A percentile compares a stretch with the other conserved stretches of the same genome.
Conservation (phyloP, 2,113 vertebrate species). For the Tupaia tana region DNA sequence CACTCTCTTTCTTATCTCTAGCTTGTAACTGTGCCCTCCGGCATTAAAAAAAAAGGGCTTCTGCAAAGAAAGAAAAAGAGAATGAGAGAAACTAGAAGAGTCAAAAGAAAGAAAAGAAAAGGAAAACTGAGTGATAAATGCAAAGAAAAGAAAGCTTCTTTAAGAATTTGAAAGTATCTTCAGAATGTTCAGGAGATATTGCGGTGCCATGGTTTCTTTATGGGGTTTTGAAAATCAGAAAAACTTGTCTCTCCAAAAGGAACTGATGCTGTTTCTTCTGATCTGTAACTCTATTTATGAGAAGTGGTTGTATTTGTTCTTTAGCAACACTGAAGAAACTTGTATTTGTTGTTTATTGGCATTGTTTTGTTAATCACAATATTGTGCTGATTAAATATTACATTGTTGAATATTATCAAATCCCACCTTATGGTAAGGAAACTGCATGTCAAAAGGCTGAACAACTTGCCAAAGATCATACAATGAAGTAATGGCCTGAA, state of each 20-base stretch:
- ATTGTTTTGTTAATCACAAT: background rate
- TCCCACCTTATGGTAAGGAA: background rate
- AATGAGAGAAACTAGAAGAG: background rate
- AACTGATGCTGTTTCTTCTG: background rate
- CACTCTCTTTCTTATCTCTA: too few relatives aligned
- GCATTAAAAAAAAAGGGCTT: too few relatives aligned
- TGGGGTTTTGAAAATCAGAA: background rate
- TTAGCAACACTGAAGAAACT: background rate
- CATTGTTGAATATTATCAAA: background rate
- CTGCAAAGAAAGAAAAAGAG: too few relatives aligned
- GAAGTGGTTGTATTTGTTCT: background rate
- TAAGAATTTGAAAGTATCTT: background rate
- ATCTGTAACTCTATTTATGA: background rate
- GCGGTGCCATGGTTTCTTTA: background rate
- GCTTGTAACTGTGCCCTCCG: too few relatives aligned
- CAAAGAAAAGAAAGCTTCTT: background rate
- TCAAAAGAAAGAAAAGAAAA: background rate
- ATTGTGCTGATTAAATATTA: background rate
- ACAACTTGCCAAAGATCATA: background rate
- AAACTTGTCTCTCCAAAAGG: background rate
- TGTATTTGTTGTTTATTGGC: background rate
- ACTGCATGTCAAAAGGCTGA: slow-evolving; percentile 20
- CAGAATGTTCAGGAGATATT: background rate
- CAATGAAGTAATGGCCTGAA: background rate
- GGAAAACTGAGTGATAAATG: background rate